Conservation (phyloP, 2,113 vertebrate genomes). For the Psephotus haematonotus region DNA sequence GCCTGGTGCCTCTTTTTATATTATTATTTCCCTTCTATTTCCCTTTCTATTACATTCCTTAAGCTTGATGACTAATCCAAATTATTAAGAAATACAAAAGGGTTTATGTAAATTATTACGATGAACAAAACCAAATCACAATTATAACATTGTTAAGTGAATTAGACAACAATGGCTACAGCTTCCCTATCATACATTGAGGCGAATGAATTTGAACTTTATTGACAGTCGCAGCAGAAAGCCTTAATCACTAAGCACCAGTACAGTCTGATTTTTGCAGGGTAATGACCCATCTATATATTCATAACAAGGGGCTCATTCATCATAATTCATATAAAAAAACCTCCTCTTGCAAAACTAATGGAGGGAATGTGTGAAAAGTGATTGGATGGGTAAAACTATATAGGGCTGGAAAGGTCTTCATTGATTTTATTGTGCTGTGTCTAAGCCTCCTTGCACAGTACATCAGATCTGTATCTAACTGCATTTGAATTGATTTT, state of each 20-base stretch:
- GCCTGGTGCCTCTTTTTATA: background rate
- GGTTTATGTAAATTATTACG: constrained; percentile 69
- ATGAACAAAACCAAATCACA: constrained; percentile 64
- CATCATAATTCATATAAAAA: constrained; percentile 76
- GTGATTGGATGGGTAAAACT: constrained; percentile 76
- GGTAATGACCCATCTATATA: constrained; percentile 80
- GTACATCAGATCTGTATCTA: constrained; percentile 80
- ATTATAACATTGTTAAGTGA: constrained; percentile 62
- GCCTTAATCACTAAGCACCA: constrained; percentile 66
- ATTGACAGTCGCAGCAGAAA: constrained; percentile 72
- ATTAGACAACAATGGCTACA: constrained; percentile 66
- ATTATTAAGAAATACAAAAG: constrained; percentile 56
- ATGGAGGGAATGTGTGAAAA: constrained; percentile 79
- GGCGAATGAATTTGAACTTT: constrained; percentile 70
- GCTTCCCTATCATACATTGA: constrained; percentile 69
- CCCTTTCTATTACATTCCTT: constrained; percentile 63
- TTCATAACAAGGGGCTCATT: constrained; percentile 77
- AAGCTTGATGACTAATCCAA: constrained; percentile 56
- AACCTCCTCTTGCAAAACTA: constrained; percentile 65
- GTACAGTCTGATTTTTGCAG: constrained; percentile 60
- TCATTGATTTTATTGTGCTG: constrained; percentile 82
- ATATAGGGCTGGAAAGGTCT: constrained; percentile 69
- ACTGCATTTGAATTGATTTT: constrained; percentile 87
- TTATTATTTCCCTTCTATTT: constrained; percentile 36
- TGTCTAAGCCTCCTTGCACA: constrained; percentile 70